phyloP scores from a whole-genome alignment of 64 coral and sea anemone genomes.

The Montipora foliosa region DNA sequence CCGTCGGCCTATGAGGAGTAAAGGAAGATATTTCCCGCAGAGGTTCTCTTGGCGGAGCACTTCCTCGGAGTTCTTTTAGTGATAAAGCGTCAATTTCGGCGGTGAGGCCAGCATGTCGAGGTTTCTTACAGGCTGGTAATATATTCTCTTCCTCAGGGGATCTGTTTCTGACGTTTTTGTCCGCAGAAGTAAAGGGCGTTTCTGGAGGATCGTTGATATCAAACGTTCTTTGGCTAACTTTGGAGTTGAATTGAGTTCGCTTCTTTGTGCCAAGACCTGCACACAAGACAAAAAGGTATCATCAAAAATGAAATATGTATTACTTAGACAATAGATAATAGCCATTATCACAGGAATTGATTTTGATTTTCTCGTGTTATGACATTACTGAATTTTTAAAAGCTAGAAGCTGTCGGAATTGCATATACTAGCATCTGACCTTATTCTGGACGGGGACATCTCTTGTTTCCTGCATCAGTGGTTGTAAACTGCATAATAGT shows the following conservation, averaged over 20 bases:
- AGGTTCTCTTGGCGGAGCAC: not conserved
- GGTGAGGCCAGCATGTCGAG: constrained; percentile 86
- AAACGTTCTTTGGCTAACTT: constrained; percentile 66
- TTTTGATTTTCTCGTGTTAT: too few species aligned
- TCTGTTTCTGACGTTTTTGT: constrained; percentile 29
- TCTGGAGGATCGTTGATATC: constrained; percentile 22
- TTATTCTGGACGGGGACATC: too few species aligned
- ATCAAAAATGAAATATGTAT: too few species aligned
- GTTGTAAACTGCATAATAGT: too few species aligned
- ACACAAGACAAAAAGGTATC: not conserved
- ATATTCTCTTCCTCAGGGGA: constrained; percentile 70
- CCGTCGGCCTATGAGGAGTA: not conserved
- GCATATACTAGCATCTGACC: too few species aligned
- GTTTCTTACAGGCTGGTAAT: constrained; percentile 59
- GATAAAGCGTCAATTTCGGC: constrained; percentile 71
- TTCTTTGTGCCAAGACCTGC: constrained; percentile 60
- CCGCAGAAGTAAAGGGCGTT: not conserved
- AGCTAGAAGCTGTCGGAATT: too few species aligned
- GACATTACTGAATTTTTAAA: too few species aligned
- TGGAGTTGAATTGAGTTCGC: constrained; percentile 74
- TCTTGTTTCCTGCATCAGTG: too few species aligned
- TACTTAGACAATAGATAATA: too few species aligned
- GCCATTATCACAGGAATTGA: too few species aligned
- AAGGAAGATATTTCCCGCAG: not conserved
- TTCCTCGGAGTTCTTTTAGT: constrained; percentile 20